These are phyloP conservation scores for Pithys albifrons DNA, from an alignment of 2,113 vertebrate genomes.

Conservation along the genomic window DNA sequence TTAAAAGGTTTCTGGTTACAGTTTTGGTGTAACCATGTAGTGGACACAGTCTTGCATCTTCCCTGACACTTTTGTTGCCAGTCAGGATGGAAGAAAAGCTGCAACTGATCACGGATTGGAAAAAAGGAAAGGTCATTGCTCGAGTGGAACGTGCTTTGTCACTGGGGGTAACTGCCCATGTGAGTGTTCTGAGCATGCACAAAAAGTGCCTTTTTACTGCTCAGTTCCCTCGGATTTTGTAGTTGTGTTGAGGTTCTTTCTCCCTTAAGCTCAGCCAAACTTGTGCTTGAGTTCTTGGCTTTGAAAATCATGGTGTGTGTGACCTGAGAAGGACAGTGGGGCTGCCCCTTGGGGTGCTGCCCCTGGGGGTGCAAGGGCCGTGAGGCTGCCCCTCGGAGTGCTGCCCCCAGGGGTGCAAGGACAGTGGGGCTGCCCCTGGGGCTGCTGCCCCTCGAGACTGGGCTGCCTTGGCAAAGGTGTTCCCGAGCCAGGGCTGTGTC, in stretches of 20 bases:
- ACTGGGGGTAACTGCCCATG: not conserved
- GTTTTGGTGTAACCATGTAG: not conserved
- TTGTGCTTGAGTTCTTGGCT: not conserved
- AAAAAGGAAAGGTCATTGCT: not conserved
- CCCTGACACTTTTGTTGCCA: not conserved
- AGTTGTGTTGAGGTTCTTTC: not conserved
- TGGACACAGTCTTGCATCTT: not conserved
- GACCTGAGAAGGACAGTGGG: not conserved
- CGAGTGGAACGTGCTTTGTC: not conserved
- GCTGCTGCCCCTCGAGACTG: not conserved
- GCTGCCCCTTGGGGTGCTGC: too few species aligned
- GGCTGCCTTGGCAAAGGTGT: not conserved
- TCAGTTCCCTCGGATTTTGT: not conserved
- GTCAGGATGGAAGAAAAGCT: not conserved
- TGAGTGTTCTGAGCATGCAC: not conserved
- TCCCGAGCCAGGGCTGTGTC: not conserved
- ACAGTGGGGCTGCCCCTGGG: too few species aligned
- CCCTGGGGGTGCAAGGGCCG: too few species aligned
- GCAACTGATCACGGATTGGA: not conserved
- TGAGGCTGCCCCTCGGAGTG: too few species aligned
- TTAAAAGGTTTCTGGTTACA: rapidly evolving
- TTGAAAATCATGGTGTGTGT: not conserved
- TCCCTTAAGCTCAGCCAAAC: not conserved
- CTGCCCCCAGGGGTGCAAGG: too few species aligned
- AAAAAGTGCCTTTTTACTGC: not conserved